Evolutionary conservation across 1,140 invertebrate genomes (phyloP), one percentile per base, ranked within the genome.

Genomic region (Megalopta genalis): DNA sequence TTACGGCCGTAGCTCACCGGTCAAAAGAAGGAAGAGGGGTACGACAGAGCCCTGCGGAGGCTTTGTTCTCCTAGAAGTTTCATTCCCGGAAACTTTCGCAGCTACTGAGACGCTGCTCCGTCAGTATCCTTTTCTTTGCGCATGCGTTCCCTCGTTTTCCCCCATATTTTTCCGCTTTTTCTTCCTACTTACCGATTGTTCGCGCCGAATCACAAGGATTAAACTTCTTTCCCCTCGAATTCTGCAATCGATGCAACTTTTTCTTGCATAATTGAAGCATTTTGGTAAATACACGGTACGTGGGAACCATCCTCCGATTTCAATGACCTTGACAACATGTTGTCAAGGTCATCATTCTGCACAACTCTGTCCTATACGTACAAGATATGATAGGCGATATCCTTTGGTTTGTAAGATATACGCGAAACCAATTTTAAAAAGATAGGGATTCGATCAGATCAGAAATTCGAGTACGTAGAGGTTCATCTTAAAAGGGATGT

Each of bases 51-150:
- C 14, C 59, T 23, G 23, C 64, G 21, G 18, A 72, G 74, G 70
- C 78, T 86, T 86, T 81, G 74, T 77, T 39, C 81, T 84, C 78
- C 54, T 83, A 71, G 27, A 75, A 72, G 46, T 83, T 81, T 81
- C 46, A 81, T 85, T 77, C 68, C 78, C 65, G 49, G 59, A 85
- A 85, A 77, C 54, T 80, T 75, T 69, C 25, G 52, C 25, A 63
- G n/a, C 42, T 65, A 65, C 46, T 37, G 14, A 49, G 63, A 49
- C 63, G 52, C 67, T 76, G 52, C 67, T 76, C 46, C 12, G 42
- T 62, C 37, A 39, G 27, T 66, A 57, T 25, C 27, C 18, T 37
- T 63, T 23, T 46, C 14, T 52, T 23, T 39, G 69, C 62, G 77
- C 81, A 82, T 80, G 81, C 81, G 80, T 68, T 21, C 7, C 1